Base-by-base conservation (phyloP, 2,113 vertebrate species). In the Osmerus mordax region DNA sequence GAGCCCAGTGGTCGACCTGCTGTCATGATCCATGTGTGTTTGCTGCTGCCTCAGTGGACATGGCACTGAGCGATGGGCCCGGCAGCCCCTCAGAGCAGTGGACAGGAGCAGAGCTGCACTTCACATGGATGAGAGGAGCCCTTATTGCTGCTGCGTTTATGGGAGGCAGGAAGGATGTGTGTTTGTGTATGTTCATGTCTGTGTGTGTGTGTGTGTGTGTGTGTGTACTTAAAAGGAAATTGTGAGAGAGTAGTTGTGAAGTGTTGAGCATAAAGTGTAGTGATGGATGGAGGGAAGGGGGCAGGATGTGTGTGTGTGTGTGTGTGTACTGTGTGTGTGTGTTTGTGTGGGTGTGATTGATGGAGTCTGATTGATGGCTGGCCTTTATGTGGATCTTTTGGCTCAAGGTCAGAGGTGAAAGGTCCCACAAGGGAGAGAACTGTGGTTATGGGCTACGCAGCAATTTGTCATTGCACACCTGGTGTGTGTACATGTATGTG, bases 371-470 rank as follows among this genome's bases (percentile, higher is more conserved):
- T 84, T 87, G 85, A 91, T 85, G 77, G 75, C 70, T 63, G 62
- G 82, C 78, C 77, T 82, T 68, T 65, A 54, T 72, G 78, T 71
- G 76, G 81, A 59, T 70, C 81, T 79, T 72, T 86, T 76, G 74
- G 70, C 66, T 71, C 79, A 84, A 89, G 86, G 87, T 91, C 78
- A 87, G 12, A 67, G 86, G 87, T 89, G 75, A 89, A 74, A 85
- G 89, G 83, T 88, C 84, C 87, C 76, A 68, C 74, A 21, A 14
- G 69, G 78, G 79, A 78, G 83, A 86, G 83, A 47, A 47, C 78
- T 82, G 82, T 78, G 78, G 81, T 85, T 89, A 86, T 88, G 76
- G 53, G 78, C 71, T 81, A 69, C 75, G 8, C 75, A 78, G 78
- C 32, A 79, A 81, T 86, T 87, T 88, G 80, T 84, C 84, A 86